A percentile compares a stretch with the other conserved stretches of the same genome.
These are phyloP conservation scores for Raphicerus campestris DNA, from an alignment of 2,113 vertebrate genomes.

Conservation along the genomic window DNA sequence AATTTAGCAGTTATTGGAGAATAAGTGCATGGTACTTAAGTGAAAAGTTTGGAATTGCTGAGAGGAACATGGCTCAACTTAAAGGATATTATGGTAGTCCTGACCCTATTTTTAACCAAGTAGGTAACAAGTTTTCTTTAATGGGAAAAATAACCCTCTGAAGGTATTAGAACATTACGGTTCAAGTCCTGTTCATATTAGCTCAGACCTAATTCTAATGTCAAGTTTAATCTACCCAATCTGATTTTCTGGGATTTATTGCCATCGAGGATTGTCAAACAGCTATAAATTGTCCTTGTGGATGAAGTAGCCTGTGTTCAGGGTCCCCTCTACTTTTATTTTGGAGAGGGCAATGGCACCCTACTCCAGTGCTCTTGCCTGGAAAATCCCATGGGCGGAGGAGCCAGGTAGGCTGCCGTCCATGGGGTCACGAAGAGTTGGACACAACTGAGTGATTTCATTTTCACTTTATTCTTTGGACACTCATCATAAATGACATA, in stretches of 20 bases:
- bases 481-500: background rate
- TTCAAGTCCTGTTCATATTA: background rate
- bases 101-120: background rate
- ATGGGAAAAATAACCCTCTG: background rate
- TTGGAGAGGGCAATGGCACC: background rate
- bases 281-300: background rate
- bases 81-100: background rate
- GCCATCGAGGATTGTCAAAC: background rate
- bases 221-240: background rate
- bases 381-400: no score
- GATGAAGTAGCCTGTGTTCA: background rate
- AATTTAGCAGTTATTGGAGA: background rate
- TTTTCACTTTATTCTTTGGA: background rate
- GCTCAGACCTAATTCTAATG: background rate
- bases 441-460: no score
- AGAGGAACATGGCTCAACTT: background rate
- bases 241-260: background rate
- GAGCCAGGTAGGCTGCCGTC: no score
- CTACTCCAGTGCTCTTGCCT: no score
- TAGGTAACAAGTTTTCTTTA: background rate
- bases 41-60: background rate
- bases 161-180: background rate
- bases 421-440: no score
- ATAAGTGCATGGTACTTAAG: background rate
- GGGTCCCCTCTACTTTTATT: conserved; percentile 2